Conservation (phyloP, 2,888 invertebrate species). For the Drosophila rellima region DNA sequence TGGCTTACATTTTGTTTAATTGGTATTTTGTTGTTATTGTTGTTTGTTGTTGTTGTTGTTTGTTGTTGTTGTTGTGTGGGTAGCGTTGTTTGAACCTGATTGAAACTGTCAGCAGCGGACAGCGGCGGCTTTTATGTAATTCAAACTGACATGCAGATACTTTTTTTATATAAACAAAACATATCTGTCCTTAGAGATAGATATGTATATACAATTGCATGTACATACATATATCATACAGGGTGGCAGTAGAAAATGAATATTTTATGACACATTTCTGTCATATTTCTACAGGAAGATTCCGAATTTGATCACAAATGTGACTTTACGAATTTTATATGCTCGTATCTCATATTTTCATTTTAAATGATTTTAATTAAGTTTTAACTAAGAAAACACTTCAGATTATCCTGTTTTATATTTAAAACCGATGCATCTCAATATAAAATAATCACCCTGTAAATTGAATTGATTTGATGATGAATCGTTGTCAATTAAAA, state of each 20-base stretch:
- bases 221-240: constrained; percentile 9
- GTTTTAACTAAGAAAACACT: too few species aligned
- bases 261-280: background rate
- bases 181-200: too few species aligned
- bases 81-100: constrained; percentile 52
- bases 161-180: constrained; percentile 3
- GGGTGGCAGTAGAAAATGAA: constrained; percentile 13
- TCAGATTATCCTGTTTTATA: too few species aligned
- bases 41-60: constrained; percentile 8
- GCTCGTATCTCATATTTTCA: background rate
- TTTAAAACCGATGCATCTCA: too few species aligned
- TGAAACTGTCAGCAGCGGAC: constrained; percentile 51
- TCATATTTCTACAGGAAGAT: background rate
- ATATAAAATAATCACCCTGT: constrained; percentile 30
- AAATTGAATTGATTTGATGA: constrained; percentile 3
- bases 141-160: constrained; percentile 58
- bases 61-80: constrained; percentile 37
- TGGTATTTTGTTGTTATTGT: constrained; percentile 36
- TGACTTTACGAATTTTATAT: background rate
- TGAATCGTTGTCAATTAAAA: constrained; percentile 22
- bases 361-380: background rate
- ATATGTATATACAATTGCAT: too few species aligned
- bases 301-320: background rate
- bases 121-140: constrained; percentile 58
- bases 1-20: constrained; percentile 62